Evolutionary conservation across 2,113 vertebrate genomes (phyloP).

Genomic region (Hyaena hyaena): DNA sequence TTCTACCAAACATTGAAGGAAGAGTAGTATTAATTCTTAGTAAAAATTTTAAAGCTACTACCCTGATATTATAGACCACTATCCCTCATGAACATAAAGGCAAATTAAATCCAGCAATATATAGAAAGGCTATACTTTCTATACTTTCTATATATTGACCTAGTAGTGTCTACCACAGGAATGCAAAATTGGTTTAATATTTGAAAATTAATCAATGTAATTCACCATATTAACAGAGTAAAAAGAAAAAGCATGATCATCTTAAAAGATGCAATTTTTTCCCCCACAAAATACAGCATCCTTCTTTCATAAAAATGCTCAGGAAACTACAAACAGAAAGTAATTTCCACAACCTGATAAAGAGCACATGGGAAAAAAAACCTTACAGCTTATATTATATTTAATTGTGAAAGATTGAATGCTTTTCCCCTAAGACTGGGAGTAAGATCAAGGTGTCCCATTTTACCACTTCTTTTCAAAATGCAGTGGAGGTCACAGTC

Average conservation of each 20-base stretch:
- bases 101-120: not conserved
- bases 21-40: not conserved
- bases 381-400: not conserved
- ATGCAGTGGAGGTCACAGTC: no score
- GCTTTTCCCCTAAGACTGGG: not conserved
- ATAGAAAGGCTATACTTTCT: not conserved
- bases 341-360: not conserved
- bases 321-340: not conserved
- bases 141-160: no score
- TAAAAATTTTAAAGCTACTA: not conserved
- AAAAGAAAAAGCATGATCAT: not conserved
- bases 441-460: not conserved
- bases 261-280: not conserved
- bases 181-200: not conserved
- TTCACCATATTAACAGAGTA: not conserved
- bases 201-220: not conserved
- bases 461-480: no score
- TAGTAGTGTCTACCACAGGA: not conserved
- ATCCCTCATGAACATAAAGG: not conserved
- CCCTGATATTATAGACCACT: not conserved
- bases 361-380: not conserved
- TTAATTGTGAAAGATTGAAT: not conserved
- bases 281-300: not conserved
- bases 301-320: not conserved
- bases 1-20: not conserved